Conservation (phyloP, 2,888 invertebrate genomes). For the Pardosa pseudoannulata region DNA sequence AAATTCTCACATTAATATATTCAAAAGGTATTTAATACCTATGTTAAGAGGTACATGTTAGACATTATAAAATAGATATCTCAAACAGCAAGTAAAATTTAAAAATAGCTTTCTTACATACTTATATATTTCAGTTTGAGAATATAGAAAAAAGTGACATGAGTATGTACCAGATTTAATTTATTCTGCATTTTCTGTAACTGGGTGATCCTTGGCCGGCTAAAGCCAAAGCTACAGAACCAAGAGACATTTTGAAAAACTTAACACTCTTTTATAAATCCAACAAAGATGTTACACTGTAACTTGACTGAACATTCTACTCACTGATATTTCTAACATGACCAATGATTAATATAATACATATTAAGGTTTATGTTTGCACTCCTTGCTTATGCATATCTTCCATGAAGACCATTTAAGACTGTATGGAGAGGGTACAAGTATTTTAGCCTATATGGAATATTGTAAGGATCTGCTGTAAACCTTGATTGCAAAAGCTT, state of each 20-base stretch:
- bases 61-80: background rate
- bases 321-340: conserved; percentile 38
- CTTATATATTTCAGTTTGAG: background rate
- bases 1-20: too few relatives aligned
- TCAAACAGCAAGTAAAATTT: background rate
- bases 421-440: conserved; percentile 32
- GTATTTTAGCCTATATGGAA: conserved; percentile 55
- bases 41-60: background rate
- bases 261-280: conserved; percentile 7
- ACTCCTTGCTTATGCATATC: conserved; percentile 25
- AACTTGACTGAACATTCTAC: conserved; percentile 35
- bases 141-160: background rate
- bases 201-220: background rate
- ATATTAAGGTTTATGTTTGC: conserved; percentile 33
- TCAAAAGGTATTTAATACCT: background rate
- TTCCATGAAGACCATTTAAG: conserved; percentile 12
- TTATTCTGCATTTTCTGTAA: background rate
- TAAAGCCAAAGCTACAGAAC: conserved; percentile 3
- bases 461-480: conserved; percentile 44
- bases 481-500: conserved; percentile 21
- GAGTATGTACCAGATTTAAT: background rate
- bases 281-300: conserved; percentile 20
- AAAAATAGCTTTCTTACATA: conserved; percentile 3
- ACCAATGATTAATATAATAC: conserved; percentile 40
- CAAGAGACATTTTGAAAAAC: conserved; percentile 13